Evolutionary conservation across 2,113 vertebrate genomes (phyloP), one percentile per base, ranked within the genome.

Genomic region (Sceloporus undulatus): DNA sequence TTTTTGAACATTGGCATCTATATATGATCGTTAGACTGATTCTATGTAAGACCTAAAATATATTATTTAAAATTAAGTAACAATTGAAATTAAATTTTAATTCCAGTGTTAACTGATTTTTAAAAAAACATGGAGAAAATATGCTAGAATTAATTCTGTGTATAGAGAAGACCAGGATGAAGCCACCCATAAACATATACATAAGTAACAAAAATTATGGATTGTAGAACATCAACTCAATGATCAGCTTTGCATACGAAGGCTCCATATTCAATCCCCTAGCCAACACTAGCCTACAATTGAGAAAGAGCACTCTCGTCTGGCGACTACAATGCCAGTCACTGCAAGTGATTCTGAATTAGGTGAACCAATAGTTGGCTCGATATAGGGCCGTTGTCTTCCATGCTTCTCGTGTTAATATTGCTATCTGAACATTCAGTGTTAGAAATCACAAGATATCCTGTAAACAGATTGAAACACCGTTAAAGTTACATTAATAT

Each of bases 11-110:
- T 75, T 96, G 66, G 92, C 9, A 0, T 99, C 98, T 3, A 95
- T 0, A 96, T 93, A 4, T 95, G 93, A 87, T 99, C 99, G 19
- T 97, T 97, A 59, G 98, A 96, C 87, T 98, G 97, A 89, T 98
- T 98, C 95, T 97, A 95, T 14, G 38, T n/a, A 90, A 95, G 54
- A 91, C 13, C 94, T 0, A 87, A 91, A 90, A 85, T 62, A 25
- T n/a, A 91, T 87, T 83, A 89, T 90, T 81, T 89, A 34, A n/a
- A n/a, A n/a, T 88, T 62, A 81, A 88, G 13, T 89, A 18, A 79
- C 38, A 82, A 3, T 9, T 85, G 76, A 4, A 79, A 5, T 84
- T 84, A 66, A 88, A 27, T 75, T 82, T 52, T 66, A 40, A 38
- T 48, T 2, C 0, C 0, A 7, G 68, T 85, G 71, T 29, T 76